Base-by-base conservation (phyloP, 2,797 vertebrate genomes). In the Sebastes steindachneri region DNA sequence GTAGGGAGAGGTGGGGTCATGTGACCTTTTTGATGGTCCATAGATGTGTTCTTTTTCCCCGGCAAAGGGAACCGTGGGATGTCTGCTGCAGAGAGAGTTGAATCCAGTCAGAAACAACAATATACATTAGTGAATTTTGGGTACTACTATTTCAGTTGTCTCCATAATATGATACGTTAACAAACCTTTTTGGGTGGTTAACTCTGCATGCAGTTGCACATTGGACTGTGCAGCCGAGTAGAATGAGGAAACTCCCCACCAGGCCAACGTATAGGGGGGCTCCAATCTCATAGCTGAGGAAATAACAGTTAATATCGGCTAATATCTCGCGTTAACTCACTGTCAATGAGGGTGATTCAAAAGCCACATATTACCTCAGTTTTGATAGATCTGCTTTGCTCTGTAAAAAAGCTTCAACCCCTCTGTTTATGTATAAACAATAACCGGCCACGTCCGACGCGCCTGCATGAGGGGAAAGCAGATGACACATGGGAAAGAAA, bases 371-470 rank as follows among this genome's bases (percentile, higher is more conserved):
- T 83, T 77, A 86, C 87, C 80, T 75, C 53, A 88, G 35, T 45
- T 83, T 75, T 8, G 79, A 71, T 2, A 68, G 80, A 86, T 93
- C 84, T 82, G 89, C 87, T 81, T 83, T 75, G 74, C 69, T 80
- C 70, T 88, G 88, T 66, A 87, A 71, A 86, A 81, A 76, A 23
- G 57, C 81, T 11, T 29, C 58, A 14, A 33, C 33, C 67, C 84
- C 80, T 37, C 9, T 91, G 89, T 94, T 92, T 86, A 90, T 84
- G 73, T 88, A 80, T 75, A 92, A 91, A 92, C 89, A 90, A 1
- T 86, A 80, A 70, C 45, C 80, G 28, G 79, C 70, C 63, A 76
- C n/a, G 26, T 83, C 77, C 17, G 82, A 91, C 0, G 57, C 5
- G 35, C 88, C 90, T 90, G 89, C 60, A 82, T 77, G 51, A 83